These are phyloP conservation scores for Scaptomyza hsui DNA, from an alignment of 1,140 invertebrate genomes.

Conservation along the genomic window DNA sequence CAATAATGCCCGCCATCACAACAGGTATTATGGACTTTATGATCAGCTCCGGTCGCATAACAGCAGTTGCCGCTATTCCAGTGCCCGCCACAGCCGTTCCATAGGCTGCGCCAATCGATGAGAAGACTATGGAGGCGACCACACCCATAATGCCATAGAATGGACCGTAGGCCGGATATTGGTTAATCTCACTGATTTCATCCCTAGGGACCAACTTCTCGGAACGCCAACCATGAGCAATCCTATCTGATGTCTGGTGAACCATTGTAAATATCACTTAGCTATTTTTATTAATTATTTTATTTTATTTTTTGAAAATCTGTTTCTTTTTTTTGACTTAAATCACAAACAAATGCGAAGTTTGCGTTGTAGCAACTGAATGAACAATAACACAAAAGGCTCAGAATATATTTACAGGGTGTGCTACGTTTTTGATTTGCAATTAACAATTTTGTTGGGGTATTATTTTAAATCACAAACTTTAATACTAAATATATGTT, in stretches of 20 bases:
- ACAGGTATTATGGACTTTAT: slow-evolving; percentile 75
- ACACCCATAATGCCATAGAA: slow-evolving; percentile 99
- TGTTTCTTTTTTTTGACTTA: slow-evolving; percentile 6
- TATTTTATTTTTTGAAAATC: not conserved
- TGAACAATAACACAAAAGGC: not conserved
- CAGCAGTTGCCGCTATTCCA: slow-evolving; percentile 62
- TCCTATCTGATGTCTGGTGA: not conserved
- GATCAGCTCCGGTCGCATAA: slow-evolving; percentile 70
- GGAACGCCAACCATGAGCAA: too few species aligned
- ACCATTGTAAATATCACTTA: not conserved
- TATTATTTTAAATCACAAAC: not conserved
- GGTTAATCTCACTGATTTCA: not conserved
- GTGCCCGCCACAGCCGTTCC: slow-evolving; percentile 65
- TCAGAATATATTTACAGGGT: slow-evolving; percentile 1
- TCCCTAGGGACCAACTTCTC: too few species aligned
- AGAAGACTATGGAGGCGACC: slow-evolving; percentile 97
- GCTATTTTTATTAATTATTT: not conserved
- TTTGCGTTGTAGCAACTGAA: not conserved
- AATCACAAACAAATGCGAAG: slow-evolving; percentile 28
- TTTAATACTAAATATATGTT: not conserved
- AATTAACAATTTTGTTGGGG: too few species aligned
- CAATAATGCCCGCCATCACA: slow-evolving; percentile 68
- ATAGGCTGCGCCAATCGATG: slow-evolving; percentile 62
- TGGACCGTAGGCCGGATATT: slow-evolving; percentile 43
- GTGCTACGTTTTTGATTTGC: not conserved